These are phyloP conservation scores for Alauda arvensis DNA, from an alignment of 2,797 vertebrate species.

Conservation along the genomic window DNA sequence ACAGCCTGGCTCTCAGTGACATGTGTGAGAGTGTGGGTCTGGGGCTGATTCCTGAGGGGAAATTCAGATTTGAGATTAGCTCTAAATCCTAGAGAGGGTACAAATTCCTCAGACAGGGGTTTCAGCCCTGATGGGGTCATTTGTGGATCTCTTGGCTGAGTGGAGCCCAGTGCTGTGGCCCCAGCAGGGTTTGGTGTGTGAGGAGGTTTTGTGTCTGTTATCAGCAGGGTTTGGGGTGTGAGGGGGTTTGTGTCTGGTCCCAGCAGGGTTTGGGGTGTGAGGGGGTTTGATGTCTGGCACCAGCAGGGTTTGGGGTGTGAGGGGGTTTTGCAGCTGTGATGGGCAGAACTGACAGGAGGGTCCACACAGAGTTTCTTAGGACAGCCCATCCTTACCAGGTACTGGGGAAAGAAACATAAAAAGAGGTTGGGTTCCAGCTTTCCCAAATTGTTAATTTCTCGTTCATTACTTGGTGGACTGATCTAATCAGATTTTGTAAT, in stretches of 20 bases:
- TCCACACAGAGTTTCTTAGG: neutral
- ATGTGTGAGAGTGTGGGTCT: neutral
- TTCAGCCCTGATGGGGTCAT: neutral
- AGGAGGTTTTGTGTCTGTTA: no score
- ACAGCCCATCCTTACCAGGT: neutral
- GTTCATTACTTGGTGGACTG: neutral
- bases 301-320: neutral
- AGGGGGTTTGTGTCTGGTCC: neutral
- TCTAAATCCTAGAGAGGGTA: neutral
- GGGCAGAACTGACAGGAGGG: neutral
- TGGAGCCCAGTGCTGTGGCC: neutral
- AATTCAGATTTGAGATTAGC: neutral
- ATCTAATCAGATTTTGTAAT: neutral
- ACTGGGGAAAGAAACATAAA: neutral
- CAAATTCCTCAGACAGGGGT: neutral
- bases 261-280: neutral
- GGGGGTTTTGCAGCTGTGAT: neutral
- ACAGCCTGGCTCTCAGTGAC: neutral
- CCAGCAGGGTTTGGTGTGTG: neutral
- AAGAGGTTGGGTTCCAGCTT: neutral
- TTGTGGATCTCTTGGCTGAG: accelerated
- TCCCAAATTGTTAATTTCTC: neutral
- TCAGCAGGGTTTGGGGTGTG: neutral
- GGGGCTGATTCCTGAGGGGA: neutral
- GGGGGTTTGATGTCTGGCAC: neutral